Conservation (phyloP, 1,140 invertebrate species). For the Triops cancriformis region DNA sequence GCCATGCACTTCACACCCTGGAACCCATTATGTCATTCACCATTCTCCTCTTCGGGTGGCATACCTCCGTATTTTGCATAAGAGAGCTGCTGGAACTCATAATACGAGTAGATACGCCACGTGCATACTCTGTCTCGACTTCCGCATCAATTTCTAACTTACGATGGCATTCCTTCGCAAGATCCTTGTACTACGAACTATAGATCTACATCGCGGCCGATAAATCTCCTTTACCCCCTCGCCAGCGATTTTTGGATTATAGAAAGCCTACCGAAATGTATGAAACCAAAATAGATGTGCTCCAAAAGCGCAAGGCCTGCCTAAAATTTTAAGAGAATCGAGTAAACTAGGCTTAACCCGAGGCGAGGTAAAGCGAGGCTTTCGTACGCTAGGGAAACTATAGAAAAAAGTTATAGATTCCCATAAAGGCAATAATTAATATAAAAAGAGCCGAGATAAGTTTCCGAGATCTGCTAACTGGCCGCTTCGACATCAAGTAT, state of each 20-base stretch:
- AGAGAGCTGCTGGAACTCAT: background rate
- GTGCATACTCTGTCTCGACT: background rate
- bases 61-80: background rate
- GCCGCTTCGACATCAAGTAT: constrained; percentile 12
- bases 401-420: too few species aligned
- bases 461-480: background rate
- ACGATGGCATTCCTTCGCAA: background rate
- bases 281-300: too few species aligned
- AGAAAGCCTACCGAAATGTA: background rate
- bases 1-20: constrained; percentile 4
- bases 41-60: background rate
- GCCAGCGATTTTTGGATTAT: background rate
- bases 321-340: too few species aligned
- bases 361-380: too few species aligned
- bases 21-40: constrained; percentile 5
- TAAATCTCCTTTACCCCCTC: background rate
- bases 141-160: background rate
- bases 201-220: background rate
- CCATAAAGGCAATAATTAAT: too few species aligned
- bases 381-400: too few species aligned
- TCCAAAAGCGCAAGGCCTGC: too few species aligned
- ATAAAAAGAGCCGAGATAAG: background rate
- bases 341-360: too few species aligned
- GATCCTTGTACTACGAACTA: background rate
- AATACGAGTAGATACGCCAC: background rate